Evolutionary conservation across 2,113 vertebrate genomes (phyloP), one percentile per base, ranked within the genome.

Genomic region (Chinchilla lanigera): DNA sequence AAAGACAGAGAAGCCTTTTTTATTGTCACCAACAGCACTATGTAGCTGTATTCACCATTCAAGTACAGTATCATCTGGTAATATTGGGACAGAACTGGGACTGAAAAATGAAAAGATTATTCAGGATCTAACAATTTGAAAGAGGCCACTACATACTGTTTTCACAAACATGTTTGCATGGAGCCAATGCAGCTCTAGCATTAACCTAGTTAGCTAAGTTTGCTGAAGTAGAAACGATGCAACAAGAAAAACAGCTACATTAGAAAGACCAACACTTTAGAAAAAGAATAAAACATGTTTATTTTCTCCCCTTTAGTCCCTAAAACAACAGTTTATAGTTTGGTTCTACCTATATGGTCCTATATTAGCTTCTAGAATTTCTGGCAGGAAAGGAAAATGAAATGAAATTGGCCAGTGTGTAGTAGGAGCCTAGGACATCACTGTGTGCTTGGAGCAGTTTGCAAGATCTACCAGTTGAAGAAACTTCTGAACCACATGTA

Each of bases 231-330:
- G 69, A 41, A 73, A 41, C 10, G 20, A 41, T 41, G 10, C 20
- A 73, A 41, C n/a, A 73, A 73, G 35, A 98, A 98, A 97, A 98
- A 98, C 98, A 99, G 98, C 98, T 98, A 99, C 98, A 96, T 98
- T 97, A 97, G 97, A 98, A 99, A 99, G 99, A 99, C 98, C 92
- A 98, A 99, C 98, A 99, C 98, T 98, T 98, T 99, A 98, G 98
- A 98, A 99, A 98, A 97, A 98, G 98, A 98, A 98, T 98, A 98
- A 98, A 98, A 98, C 98, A 98, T 92, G 97, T 95, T 98, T 41
- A 93, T 90, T 96, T 97, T 98, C 98, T 98, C 98, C 98, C 98
- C 98, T 98, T 98, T 98, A 96, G 93, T 96, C 98, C 97, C 98
- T 97, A 98, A 98, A 98, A 97, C 97, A 98, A 98, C 97, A 92